Evolutionary conservation across 2,888 invertebrate species (phyloP).

Genomic region (Stratiomys singularior): DNA sequence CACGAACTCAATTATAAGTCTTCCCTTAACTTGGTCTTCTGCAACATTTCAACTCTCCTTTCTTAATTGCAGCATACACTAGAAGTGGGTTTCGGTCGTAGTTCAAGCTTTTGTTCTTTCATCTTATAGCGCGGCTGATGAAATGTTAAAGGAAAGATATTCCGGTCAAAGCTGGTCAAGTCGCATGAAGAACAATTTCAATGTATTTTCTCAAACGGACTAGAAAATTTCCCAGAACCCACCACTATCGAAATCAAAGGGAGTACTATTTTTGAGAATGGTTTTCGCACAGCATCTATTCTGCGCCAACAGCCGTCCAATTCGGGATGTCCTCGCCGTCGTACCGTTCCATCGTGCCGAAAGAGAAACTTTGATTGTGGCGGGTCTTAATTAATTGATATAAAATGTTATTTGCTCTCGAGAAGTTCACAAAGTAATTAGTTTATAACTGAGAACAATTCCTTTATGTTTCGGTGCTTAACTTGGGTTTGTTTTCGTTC

Average conservation of each 20-base stretch:
- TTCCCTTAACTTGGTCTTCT: constrained; percentile 35
- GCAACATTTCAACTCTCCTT: constrained; percentile 34
- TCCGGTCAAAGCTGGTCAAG: constrained; percentile 30
- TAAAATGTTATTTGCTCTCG: constrained; percentile 52
- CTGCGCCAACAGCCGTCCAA: constrained; percentile 3
- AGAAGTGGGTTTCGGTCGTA: constrained; percentile 13
- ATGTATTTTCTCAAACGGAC: neutral
- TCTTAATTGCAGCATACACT: constrained; percentile 32
- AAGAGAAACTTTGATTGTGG: constrained; percentile 36
- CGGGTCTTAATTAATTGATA: constrained; percentile 51
- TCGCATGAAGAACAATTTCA: neutral
- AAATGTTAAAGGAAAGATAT: constrained; percentile 28
- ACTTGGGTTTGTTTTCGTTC: neutral
- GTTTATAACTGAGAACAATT: constrained; percentile 50
- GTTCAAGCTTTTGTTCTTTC: constrained; percentile 11
- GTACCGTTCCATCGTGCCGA: too few relatives aligned
- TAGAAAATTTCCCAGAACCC: neutral
- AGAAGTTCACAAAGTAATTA: constrained; percentile 51
- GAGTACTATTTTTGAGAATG: neutral
- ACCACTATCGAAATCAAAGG: constrained; percentile 19
- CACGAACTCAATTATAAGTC: constrained; percentile 45
- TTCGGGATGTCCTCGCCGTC: neutral
- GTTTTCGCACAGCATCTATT: neutral
- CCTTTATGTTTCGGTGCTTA: constrained; percentile 22
- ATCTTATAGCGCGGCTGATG: neutral